Evolutionary conservation across 2,797 vertebrate species (phyloP).

Genomic region (Sarcophilus harrisii): DNA sequence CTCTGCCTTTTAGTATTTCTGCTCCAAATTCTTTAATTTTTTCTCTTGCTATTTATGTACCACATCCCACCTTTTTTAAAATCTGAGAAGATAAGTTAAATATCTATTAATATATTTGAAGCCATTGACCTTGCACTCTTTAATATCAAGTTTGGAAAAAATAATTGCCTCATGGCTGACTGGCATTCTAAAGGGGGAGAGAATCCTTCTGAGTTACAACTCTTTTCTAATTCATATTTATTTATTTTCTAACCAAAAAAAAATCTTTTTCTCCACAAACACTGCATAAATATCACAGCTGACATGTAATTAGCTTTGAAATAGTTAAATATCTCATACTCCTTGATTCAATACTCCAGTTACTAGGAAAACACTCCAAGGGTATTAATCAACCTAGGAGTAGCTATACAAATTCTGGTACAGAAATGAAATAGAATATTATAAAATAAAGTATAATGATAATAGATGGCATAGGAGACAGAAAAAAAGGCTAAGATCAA

Average conservation of each 20-base stretch:
- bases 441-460: not conserved
- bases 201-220: not conserved
- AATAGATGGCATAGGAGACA: not conserved
- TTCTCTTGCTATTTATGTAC: not conserved
- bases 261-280: not conserved
- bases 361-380: not conserved
- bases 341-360: not conserved
- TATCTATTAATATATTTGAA: not conserved
- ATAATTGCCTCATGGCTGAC: not conserved
- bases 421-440: not conserved
- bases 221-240: not conserved
- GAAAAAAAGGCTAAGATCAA: not conserved
- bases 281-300: not conserved
- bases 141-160: not conserved
- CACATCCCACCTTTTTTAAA: not conserved
- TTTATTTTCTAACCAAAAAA: not conserved
- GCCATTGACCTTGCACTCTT: not conserved
- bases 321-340: not conserved
- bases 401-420: not conserved
- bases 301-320: not conserved
- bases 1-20: not conserved
- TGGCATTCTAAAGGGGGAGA: not conserved
- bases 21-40: not conserved
- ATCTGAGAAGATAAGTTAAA: not conserved
- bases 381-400: not conserved